Evolutionary conservation across 2,888 invertebrate species (phyloP).

Genomic region (Aporophyla lueneburgensis): DNA sequence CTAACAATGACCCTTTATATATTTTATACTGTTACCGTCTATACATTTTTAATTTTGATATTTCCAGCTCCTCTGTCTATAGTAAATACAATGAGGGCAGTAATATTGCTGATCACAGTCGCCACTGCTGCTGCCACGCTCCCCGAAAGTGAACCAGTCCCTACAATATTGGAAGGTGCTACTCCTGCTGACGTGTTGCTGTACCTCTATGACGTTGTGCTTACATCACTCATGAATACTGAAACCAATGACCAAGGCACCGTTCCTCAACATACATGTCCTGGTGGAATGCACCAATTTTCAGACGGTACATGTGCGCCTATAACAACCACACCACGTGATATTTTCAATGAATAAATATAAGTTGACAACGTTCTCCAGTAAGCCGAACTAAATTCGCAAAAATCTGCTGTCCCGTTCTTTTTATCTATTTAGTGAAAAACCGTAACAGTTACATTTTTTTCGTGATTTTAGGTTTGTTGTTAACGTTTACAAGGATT

Average conservation of each 20-base stretch:
- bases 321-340: no score
- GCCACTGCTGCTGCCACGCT: neutral
- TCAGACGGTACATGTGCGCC: rapidly evolving
- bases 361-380: no score
- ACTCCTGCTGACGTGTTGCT: neutral
- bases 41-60: no score
- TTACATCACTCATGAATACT: neutral
- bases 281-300: neutral
- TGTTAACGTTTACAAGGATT: no score
- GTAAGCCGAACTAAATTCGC: no score
- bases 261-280: neutral
- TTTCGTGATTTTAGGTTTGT: no score
- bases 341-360: no score
- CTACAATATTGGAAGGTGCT: neutral
- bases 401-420: no score
- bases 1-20: no score
- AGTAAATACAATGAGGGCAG: neutral
- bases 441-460: no score
- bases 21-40: no score
- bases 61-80: neutral
- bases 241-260: neutral
- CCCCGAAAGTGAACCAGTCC: neutral
- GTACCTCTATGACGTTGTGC: slow-evolving; percentile 22
- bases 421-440: no score
- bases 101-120: slow-evolving; percentile 21